Evolutionary conservation across 2,888 invertebrate species (phyloP).

Genomic region (Amphipyra berbera): DNA sequence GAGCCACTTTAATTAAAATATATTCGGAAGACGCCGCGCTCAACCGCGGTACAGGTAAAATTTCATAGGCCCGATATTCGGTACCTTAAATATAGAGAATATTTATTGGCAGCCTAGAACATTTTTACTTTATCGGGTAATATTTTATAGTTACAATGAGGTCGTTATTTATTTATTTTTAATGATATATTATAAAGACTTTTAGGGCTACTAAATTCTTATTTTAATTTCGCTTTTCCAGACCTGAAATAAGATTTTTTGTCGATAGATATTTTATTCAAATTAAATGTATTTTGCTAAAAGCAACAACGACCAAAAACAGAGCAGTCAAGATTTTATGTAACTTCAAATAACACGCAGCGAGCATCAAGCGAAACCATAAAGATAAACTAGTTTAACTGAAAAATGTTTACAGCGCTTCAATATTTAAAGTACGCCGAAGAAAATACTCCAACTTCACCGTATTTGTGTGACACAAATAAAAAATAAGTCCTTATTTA

Average conservation of each 20-base stretch:
- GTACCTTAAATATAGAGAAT: constrained; percentile 7
- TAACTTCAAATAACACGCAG: constrained; percentile 21
- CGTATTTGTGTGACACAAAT: constrained; percentile 51
- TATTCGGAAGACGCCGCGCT: constrained; percentile 42
- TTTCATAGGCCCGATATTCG: constrained; percentile 16
- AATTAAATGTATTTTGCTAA: no score
- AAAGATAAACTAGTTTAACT: constrained; percentile 37
- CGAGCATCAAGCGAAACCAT: constrained; percentile 13
- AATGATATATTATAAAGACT: not conserved
- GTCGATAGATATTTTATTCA: no score
- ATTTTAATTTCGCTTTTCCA: no score
- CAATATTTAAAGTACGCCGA: constrained; percentile 51
- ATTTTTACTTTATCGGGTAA: constrained; percentile 11
- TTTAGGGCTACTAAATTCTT: no score
- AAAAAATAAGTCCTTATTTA: constrained; percentile 49
- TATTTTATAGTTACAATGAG: constrained; percentile 26
- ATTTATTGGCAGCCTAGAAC: constrained; percentile 3
- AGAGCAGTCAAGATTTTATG: constrained; percentile 35
- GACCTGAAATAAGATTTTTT: no score
- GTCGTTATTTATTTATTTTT: constrained; percentile 16
- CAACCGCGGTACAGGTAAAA: constrained; percentile 13
- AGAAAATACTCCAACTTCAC: constrained; percentile 44
- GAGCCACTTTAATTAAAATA: constrained; percentile 60
- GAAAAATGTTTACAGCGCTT: constrained; percentile 52
- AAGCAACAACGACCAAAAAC: constrained; percentile 9